Percentiles rank a stretch among this genome's conserved stretches.
Evolutionary conservation across 2,113 vertebrate species (phyloP).

Genomic region (Puma concolor): DNA sequence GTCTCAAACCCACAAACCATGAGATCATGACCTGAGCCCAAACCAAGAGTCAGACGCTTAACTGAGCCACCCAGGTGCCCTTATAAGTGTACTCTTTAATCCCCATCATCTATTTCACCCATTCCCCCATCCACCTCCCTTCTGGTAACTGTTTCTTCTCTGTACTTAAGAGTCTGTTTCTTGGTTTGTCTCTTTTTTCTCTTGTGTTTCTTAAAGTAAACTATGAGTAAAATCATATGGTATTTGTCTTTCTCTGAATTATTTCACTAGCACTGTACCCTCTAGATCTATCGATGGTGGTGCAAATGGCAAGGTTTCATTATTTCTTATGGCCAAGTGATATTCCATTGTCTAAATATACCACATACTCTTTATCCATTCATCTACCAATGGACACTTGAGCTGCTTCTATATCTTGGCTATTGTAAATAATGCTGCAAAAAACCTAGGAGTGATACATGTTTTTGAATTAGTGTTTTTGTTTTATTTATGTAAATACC

Average conservation of each 20-base stretch:
- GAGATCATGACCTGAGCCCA: too few species aligned
- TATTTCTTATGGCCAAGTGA: not conserved
- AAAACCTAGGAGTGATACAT: not conserved
- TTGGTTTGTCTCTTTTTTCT: not conserved
- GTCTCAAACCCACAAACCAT: too few species aligned
- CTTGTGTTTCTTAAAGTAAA: not conserved
- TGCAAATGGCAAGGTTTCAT: not conserved
- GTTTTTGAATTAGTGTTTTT: not conserved
- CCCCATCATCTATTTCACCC: not conserved
- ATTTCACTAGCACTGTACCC: not conserved
- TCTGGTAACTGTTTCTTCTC: not conserved
- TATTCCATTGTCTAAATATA: not conserved
- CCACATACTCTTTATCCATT: not conserved
- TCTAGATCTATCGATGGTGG: not conserved
- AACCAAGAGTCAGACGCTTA: too few species aligned
- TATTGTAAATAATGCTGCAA: not conserved
- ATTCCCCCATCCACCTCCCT: not conserved
- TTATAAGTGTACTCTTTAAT: not conserved
- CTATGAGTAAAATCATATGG: not conserved
- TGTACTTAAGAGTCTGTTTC: not conserved
- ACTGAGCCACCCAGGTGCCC: too few species aligned
- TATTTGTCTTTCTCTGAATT: not conserved
- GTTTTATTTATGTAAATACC: not conserved
- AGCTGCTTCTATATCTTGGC: not conserved
- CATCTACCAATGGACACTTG: not conserved